Evolutionary conservation across 2,113 vertebrate genomes (phyloP), one percentile per base, ranked within the genome.

Genomic region (Dromaius novaehollandiae): DNA sequence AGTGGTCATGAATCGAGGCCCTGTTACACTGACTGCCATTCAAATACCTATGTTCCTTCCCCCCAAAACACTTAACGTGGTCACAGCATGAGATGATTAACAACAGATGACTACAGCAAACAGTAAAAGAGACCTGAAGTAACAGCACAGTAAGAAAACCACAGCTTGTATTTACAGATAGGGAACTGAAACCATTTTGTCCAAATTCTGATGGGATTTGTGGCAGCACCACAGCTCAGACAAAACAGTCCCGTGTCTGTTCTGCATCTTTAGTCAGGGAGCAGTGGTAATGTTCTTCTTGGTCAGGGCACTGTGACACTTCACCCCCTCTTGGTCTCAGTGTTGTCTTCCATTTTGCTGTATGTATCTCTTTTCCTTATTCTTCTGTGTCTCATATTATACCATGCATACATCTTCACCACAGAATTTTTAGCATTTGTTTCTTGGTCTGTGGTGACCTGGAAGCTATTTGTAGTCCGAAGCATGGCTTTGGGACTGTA

Each of bases 1-100:
- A 28, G 25, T 3, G 1, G 7, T 11, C 1, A 21, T 0, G 1
- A 70, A 46, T 22, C 22, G 22, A 70, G 10, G 82, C 44, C 60
- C 36, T 32, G 21, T 12, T n/a, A 61, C n/a, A 6, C 1, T n/a
- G 60, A 17, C 3, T 92, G 44, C 42, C 83, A 13, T 55, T 78
- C 36, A 22, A 34, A 58, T 56, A 48, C 17, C 4, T 19, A 15
- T 30, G 8, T 42, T 61, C 11, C 16, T 71, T 88, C 36, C 34
- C 48, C 28, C 22, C 65, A 73, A 44, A 40, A 70, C 1, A 0
- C 80, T 30, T 74, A 40, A 80, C 77, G 22, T 55, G 55, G 44
- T 58, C 4, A 2, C 55, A 64, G 64, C 25, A 21, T 0, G 1
- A 38, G 25, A 30, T 3, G 5, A 64, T 15, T 14, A 51, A 50